Conservation (phyloP, 2,888 invertebrate species). For the Petrophora chlorosata region DNA sequence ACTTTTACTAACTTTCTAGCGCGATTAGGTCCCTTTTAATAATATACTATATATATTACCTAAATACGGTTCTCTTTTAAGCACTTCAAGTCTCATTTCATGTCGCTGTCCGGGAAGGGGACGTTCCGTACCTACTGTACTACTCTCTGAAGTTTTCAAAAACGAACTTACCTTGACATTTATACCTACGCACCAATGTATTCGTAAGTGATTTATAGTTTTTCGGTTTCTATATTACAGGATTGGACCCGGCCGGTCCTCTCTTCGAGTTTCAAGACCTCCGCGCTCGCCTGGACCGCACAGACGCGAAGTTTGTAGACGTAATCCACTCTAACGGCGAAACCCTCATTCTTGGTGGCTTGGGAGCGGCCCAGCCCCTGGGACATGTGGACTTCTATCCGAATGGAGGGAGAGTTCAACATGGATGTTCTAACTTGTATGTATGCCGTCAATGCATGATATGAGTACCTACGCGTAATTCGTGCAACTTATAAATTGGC, state of each 20-base stretch:
- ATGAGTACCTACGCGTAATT: not conserved
- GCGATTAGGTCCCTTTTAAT: too few relatives aligned
- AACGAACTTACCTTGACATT: not conserved
- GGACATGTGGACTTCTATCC: slow-evolving; percentile 97
- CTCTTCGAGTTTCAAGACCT: slow-evolving; percentile 95
- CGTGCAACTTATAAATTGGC: not conserved
- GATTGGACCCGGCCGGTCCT: slow-evolving; percentile 95
- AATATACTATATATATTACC: too few relatives aligned
- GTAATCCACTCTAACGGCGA: slow-evolving; percentile 97
- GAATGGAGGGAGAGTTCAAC: slow-evolving; percentile 95
- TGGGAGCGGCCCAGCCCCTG: slow-evolving; percentile 95
- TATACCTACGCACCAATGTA: too few relatives aligned
- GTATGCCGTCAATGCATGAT: too few relatives aligned
- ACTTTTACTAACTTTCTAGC: too few relatives aligned
- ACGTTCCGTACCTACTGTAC: too few relatives aligned
- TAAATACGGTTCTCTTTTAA: too few relatives aligned
- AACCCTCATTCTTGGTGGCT: slow-evolving; percentile 93
- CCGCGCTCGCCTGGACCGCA: slow-evolving; percentile 91
- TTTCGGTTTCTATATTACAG: slow-evolving; percentile 63
- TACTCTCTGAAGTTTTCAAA: too few relatives aligned
- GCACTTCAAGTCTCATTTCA: too few relatives aligned
- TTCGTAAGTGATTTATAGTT: not conserved
- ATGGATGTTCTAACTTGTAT: slow-evolving; percentile 93
- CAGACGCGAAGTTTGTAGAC: slow-evolving; percentile 94
- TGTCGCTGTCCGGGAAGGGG: too few relatives aligned